phyloP scores from a whole-genome alignment of 2,113 vertebrate species.

The Lethenteron reissneri region DNA sequence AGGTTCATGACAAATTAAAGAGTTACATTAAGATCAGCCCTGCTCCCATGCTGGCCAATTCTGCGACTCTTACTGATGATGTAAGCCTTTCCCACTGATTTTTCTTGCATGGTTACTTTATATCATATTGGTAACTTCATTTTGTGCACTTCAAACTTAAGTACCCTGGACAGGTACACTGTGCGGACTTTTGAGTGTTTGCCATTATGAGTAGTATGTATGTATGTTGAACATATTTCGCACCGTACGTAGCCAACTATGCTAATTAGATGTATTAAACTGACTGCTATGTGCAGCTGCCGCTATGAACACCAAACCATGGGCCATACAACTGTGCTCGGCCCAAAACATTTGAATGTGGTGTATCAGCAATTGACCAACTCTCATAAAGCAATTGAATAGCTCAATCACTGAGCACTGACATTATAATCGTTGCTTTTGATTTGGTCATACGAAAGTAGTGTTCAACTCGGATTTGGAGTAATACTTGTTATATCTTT shows the following conservation, averaged over 20 bases:
- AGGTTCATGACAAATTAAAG: constrained; percentile 1
- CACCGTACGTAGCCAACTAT: neutral
- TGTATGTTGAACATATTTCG: neutral
- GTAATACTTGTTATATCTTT: neutral
- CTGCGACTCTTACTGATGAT: neutral
- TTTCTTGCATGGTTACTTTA: neutral
- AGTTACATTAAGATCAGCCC: constrained; percentile 1
- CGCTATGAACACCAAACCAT: neutral
- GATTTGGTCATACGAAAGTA: neutral
- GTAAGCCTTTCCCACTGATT: neutral
- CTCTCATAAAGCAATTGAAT: neutral
- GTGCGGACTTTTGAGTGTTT: neutral
- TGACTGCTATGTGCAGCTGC: neutral
- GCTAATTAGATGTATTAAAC: neutral
- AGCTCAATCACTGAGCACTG: too few species aligned
- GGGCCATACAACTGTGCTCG: neutral
- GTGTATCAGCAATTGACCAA: neutral
- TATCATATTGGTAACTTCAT: neutral
- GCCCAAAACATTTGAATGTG: neutral
- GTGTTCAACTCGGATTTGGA: neutral
- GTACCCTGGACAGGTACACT: neutral
- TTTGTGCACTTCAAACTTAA: neutral
- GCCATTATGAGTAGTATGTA: neutral
- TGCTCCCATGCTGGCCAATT: neutral
- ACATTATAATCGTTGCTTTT: too few species aligned